Percentiles rank a stretch among this genome's conserved stretches.
These are phyloP conservation scores for Tragulus kanchil DNA, from an alignment of 2,113 vertebrate genomes.

Conservation along the genomic window DNA sequence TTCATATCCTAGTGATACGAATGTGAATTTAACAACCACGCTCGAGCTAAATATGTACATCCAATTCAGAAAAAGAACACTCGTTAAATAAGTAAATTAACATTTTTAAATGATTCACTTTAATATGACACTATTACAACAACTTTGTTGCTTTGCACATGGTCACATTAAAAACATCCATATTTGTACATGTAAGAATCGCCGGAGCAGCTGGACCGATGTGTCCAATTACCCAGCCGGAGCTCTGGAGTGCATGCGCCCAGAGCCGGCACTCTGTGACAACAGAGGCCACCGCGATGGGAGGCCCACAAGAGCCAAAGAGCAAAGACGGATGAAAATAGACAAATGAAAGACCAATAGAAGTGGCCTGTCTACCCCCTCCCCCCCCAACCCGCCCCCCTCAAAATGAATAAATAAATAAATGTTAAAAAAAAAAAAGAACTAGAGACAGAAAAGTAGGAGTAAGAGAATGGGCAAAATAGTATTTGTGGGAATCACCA, in stretches of 20 bases:
- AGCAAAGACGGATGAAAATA: too few relatives aligned
- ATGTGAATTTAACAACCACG: background rate
- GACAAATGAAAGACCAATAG: too few relatives aligned
- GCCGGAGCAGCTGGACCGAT: too few relatives aligned
- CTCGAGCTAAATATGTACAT: background rate
- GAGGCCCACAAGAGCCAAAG: too few relatives aligned
- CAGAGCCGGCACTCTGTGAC: too few relatives aligned
- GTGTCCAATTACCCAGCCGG: too few relatives aligned
- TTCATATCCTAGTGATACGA: background rate
- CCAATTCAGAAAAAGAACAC: background rate
- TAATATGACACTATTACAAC: background rate
- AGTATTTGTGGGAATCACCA: background rate
- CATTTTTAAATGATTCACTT: conserved; percentile 40
- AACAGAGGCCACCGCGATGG: too few relatives aligned
- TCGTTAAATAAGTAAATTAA: conserved; percentile 36
- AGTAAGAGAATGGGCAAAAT: background rate
- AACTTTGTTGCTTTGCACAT: conserved; percentile 19
- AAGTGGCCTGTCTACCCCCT: too few relatives aligned
- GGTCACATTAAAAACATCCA: background rate
- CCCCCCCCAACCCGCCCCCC: too few relatives aligned
- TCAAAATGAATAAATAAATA: too few relatives aligned
- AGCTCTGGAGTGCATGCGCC: too few relatives aligned
- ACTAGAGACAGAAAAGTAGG: background rate
- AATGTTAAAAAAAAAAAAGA: too few relatives aligned
- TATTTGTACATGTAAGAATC: conserved; percentile 38